These are phyloP conservation scores for Himalopsyche tibetana DNA, from an alignment of 2,888 invertebrate species.

Conservation along the genomic window DNA sequence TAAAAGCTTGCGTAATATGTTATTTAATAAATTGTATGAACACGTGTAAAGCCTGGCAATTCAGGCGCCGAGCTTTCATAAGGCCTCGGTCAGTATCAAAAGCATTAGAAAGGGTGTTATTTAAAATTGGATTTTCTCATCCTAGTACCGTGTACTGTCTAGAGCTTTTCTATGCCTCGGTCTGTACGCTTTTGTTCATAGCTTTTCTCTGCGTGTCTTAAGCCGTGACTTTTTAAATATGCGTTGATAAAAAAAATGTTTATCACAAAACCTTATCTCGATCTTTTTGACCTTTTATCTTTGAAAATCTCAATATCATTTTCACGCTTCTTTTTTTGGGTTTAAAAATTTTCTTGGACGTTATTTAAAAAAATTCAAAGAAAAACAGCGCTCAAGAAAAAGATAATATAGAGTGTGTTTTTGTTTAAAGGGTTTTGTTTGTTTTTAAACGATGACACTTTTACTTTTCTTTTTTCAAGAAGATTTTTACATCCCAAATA, in stretches of 20 bases:
- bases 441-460: neutral
- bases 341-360: neutral
- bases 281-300: slow-evolving; percentile 9
- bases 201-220: slow-evolving; percentile 12
- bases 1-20: slow-evolving; percentile 23
- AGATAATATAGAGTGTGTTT: neutral
- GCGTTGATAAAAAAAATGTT: slow-evolving; percentile 43
- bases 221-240: slow-evolving; percentile 17
- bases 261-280: neutral
- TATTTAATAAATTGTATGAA: slow-evolving; percentile 30
- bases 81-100: slow-evolving; percentile 30
- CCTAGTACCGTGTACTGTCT: slow-evolving; percentile 35
- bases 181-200: slow-evolving; percentile 44
- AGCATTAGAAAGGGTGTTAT: slow-evolving; percentile 56
- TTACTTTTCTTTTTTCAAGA: neutral
- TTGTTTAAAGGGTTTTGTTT: neutral
- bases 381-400: neutral
- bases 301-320: slow-evolving; percentile 11
- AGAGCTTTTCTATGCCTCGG: neutral
- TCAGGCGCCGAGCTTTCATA: slow-evolving; percentile 4
- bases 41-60: slow-evolving; percentile 17
- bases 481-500: neutral
- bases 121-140: slow-evolving; percentile 64
- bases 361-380: neutral
- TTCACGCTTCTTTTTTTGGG: neutral